Conservation (phyloP, 2,797 vertebrate genomes). For the Pipistrellus kuhlii region DNA sequence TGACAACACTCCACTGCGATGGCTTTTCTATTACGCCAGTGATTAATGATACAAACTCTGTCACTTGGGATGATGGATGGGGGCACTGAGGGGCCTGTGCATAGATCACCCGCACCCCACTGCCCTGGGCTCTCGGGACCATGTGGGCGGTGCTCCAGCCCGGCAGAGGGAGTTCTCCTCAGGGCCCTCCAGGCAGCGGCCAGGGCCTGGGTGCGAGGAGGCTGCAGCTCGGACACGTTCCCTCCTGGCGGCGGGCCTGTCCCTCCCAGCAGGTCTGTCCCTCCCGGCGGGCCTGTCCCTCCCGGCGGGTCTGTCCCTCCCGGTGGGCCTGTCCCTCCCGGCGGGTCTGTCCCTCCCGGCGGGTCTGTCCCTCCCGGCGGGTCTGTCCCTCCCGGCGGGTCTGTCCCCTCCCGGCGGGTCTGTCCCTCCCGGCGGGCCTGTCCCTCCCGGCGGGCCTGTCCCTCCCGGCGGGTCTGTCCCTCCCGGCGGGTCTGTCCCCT, state of each 20-base stretch:
- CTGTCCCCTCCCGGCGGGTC: no score
- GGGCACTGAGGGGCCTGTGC: conserved; percentile 69
- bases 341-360: no score
- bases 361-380: no score
- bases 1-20: conserved; percentile 79
- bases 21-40: conserved; percentile 81
- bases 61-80: conserved; percentile 75
- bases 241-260: background rate
- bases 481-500: no score
- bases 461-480: no score
- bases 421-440: no score
- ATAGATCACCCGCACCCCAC: conserved; percentile 53
- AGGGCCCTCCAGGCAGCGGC: background rate
- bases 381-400: no score
- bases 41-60: conserved; percentile 82
- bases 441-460: no score
- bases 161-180: conserved; percentile 60
- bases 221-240: background rate
- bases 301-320: no score
- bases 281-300: no score
- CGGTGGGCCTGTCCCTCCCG: no score
- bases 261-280: no score
- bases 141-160: conserved; percentile 48
- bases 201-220: background rate
- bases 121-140: conserved; percentile 60